These are phyloP conservation scores for Adineta ricciae DNA, from an alignment of 2,888 invertebrate genomes.

Conservation along the genomic window DNA sequence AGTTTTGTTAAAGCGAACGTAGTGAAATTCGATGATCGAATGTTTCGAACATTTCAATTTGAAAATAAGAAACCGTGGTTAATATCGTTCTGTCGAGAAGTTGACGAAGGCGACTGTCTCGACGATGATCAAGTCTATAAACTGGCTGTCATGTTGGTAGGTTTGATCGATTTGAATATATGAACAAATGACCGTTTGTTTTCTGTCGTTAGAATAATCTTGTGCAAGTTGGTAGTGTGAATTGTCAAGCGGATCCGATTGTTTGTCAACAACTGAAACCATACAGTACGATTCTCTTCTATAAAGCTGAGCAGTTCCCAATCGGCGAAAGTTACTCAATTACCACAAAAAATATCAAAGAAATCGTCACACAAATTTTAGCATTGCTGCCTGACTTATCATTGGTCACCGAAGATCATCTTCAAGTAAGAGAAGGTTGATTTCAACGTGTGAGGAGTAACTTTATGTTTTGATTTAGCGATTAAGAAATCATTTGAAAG, in stretches of 20 bases:
- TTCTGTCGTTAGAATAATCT: constrained; percentile 39
- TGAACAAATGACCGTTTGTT: neutral
- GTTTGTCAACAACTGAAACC: constrained; percentile 53
- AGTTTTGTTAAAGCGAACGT: constrained; percentile 52
- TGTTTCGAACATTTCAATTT: neutral
- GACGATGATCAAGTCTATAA: constrained; percentile 57
- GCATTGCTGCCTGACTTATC: constrained; percentile 58
- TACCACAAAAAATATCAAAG: constrained; percentile 51
- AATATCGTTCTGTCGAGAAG: constrained; percentile 55
- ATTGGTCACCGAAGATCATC: constrained; percentile 55
- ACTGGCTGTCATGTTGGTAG: constrained; percentile 66
- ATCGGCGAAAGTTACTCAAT: constrained; percentile 40
- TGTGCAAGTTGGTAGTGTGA: constrained; percentile 54
- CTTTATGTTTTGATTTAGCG: neutral
- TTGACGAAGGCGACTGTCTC: constrained; percentile 55
- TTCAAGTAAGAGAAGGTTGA: constrained; percentile 47
- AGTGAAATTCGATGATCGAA: neutral
- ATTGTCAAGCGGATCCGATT: constrained; percentile 49
- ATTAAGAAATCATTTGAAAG: constrained; percentile 19
- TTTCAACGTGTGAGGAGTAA: neutral
- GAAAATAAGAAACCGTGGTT: constrained; percentile 53
- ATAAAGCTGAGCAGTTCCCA: constrained; percentile 39
- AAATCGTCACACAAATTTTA: constrained; percentile 57
- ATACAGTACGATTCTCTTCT: constrained; percentile 49
- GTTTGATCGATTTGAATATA: constrained; percentile 37